Percentiles rank a stretch among this genome's conserved stretches.
Conservation (phyloP, 2,797 vertebrate genomes). For the Pelochelys cantorii region DNA sequence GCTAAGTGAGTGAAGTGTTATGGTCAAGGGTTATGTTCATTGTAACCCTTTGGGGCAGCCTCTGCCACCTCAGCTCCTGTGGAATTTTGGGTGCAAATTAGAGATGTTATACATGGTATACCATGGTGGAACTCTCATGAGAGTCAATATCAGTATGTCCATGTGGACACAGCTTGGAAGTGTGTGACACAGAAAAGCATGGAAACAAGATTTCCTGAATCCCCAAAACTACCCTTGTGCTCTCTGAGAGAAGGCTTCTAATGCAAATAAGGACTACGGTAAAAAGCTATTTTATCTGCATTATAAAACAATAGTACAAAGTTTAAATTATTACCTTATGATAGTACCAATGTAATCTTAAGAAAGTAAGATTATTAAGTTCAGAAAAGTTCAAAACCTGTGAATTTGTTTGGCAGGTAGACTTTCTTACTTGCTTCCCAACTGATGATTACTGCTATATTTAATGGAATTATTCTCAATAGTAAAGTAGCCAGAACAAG, state of each 20-base stretch:
- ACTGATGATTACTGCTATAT: neutral
- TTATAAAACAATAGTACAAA: neutral
- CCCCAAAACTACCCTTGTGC: neutral
- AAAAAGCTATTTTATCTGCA: neutral
- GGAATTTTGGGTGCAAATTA: neutral
- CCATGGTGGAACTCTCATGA: neutral
- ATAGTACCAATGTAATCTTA: neutral
- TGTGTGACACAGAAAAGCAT: neutral
- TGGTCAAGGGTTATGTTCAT: neutral
- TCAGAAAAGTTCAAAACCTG: constrained; percentile 17
- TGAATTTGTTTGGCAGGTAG: neutral
- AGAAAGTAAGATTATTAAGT: neutral
- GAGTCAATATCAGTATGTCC: neutral
- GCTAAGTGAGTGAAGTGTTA: neutral
- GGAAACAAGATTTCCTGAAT: neutral
- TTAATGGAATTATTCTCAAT: constrained; percentile 1
- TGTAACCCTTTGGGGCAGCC: neutral
- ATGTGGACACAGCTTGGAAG: neutral
- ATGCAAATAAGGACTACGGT: neutral
- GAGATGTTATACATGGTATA: neutral
- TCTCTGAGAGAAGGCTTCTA: neutral
- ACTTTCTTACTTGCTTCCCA: neutral
- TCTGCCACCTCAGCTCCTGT: neutral
- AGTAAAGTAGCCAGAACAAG: neutral
- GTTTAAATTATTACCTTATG: neutral